Evolutionary conservation across 2,113 vertebrate genomes (phyloP).

Genomic region (Setophaga coronata): DNA sequence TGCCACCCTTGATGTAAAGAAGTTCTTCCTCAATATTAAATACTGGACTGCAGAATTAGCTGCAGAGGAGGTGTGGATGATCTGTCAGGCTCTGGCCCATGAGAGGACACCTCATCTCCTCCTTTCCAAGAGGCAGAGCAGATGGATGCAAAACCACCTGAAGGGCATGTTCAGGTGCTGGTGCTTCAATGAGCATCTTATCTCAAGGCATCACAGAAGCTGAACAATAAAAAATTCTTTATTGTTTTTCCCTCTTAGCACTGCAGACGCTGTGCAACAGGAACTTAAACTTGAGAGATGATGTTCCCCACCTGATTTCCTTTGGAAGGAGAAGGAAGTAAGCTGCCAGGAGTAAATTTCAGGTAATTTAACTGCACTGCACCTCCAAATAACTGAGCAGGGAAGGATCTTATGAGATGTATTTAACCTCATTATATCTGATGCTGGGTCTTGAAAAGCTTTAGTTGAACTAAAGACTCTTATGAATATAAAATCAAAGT

Average conservation of each 20-base stretch:
- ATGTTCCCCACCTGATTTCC: neutral
- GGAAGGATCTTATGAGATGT: constrained; percentile 39
- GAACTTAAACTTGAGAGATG: neutral
- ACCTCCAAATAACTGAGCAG: neutral
- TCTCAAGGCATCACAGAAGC: neutral
- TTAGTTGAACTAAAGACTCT: constrained; percentile 68
- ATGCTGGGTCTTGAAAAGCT: constrained; percentile 57
- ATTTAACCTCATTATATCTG: constrained; percentile 57
- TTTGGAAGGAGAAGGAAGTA: neutral
- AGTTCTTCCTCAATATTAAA: neutral
- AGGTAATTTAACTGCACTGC: constrained; percentile 10
- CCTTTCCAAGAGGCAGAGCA: neutral
- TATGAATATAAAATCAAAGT: constrained; percentile 68
- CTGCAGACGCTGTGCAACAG: neutral
- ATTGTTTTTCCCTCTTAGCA: neutral
- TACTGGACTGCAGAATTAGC: neutral
- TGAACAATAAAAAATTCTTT: neutral
- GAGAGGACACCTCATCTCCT: neutral
- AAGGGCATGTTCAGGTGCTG: neutral
- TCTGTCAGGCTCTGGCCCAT: neutral
- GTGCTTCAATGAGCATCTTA: neutral
- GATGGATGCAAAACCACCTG: neutral
- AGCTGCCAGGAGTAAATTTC: constrained; percentile 6
- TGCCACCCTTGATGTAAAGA: neutral
- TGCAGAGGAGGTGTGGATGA: accelerated